Conservation (phyloP, 2,888 invertebrate species). For the Didymodactylos carnosus region DNA sequence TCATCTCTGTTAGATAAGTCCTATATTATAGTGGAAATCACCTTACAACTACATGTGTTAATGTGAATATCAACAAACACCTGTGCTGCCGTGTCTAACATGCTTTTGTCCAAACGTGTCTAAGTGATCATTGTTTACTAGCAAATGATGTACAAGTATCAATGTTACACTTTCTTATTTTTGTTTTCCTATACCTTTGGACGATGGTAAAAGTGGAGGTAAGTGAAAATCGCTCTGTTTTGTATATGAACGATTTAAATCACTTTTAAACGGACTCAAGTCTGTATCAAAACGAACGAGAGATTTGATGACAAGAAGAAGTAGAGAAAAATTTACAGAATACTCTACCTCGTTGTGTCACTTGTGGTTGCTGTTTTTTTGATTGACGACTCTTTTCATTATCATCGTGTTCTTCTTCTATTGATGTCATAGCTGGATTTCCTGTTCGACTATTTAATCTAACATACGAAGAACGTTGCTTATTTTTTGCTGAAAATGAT, state of each 20-base stretch:
- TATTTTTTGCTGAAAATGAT: background rate
- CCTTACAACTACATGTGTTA: too few species aligned
- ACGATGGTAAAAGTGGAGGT: background rate
- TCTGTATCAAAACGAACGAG: background rate
- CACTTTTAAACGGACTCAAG: background rate
- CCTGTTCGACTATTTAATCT: conserved; percentile 9
- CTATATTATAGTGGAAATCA: too few species aligned
- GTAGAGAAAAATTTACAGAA: too few species aligned
- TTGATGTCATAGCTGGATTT: background rate
- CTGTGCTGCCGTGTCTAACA: too few species aligned
- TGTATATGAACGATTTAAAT: background rate
- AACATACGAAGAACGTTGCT: background rate
- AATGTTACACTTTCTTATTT: too few species aligned
- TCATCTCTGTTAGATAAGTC: too few species aligned
- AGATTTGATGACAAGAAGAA: too few species aligned
- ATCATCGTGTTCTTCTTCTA: background rate
- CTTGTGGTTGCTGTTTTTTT: background rate
- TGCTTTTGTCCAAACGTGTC: too few species aligned
- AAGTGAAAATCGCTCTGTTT: background rate
- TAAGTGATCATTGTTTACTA: too few species aligned
- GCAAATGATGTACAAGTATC: too few species aligned
- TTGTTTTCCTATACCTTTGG: too few species aligned
- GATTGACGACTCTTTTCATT: background rate
- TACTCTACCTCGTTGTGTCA: background rate
- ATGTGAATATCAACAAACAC: too few species aligned